These are phyloP conservation scores for Abramis brama DNA, from an alignment of 2,113 vertebrate species.

Conservation along the genomic window DNA sequence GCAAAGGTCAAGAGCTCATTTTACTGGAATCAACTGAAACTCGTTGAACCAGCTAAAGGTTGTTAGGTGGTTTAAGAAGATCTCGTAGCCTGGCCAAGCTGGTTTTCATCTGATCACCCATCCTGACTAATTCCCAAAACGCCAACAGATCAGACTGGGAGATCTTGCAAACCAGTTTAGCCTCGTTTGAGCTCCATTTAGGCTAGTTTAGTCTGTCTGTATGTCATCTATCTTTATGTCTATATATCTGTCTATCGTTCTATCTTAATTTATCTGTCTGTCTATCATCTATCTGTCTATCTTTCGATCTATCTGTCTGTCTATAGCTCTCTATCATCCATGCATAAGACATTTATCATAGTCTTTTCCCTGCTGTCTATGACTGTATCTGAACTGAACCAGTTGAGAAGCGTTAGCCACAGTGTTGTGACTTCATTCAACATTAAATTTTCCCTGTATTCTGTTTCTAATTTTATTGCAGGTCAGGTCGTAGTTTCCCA, in stretches of 20 bases:
- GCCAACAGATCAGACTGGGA: not conserved
- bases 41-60: not conserved
- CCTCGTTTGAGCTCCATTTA: not conserved
- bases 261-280: not conserved
- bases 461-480: slow-evolving; percentile 49
- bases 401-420: not conserved
- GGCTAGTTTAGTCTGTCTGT: too few relatives aligned
- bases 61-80: not conserved
- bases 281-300: not conserved
- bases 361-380: not conserved
- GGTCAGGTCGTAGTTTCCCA: slow-evolving; percentile 77
- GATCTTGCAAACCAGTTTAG: not conserved
- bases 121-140: not conserved
- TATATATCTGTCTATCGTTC: not conserved
- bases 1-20: slow-evolving; percentile 66
- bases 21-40: not conserved
- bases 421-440: not conserved
- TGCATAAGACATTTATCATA: not conserved
- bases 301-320: not conserved
- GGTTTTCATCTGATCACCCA: not conserved
- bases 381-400: not conserved
- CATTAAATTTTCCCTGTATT: not conserved
- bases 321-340: not conserved
- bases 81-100: not conserved
- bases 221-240: not conserved